A percentile compares a stretch with the other conserved stretches of the same genome.
These are phyloP conservation scores for Iphiclides podalirius DNA, from an alignment of 2,888 invertebrate species.

Conservation along the genomic window DNA sequence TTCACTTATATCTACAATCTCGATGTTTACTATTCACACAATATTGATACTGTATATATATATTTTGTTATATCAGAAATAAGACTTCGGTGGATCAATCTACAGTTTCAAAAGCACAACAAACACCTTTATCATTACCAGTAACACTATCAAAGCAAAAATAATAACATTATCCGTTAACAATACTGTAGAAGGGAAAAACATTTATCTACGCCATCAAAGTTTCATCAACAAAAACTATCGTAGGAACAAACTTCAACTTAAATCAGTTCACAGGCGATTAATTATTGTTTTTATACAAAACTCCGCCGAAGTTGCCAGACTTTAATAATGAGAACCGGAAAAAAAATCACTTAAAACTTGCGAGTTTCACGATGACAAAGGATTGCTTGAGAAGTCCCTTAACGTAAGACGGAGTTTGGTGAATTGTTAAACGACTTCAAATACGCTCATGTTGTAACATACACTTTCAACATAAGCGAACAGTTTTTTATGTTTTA, in stretches of 20 bases:
- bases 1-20: no score
- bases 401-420: background rate
- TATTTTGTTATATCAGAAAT: no score
- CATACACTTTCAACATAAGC: background rate
- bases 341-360: conserved; percentile 30
- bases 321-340: conserved; percentile 34
- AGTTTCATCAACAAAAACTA: conserved; percentile 15
- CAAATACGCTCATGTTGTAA: background rate
- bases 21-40: no score
- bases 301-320: conserved; percentile 29
- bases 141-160: no score
- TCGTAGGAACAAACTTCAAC: conserved; percentile 16
- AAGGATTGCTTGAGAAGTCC: conserved; percentile 17
- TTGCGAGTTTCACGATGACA: conserved; percentile 22
- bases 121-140: no score
- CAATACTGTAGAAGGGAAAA: no score
- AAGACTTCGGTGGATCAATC: no score
- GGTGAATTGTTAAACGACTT: background rate
- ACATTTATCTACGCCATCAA: no score
- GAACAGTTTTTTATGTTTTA: background rate
- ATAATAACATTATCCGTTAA: no score
- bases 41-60: no score
- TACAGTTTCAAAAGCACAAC: no score
- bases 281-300: conserved; percentile 31
- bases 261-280: conserved; percentile 24